Conservation (phyloP, 1,140 invertebrate genomes). For the Drosophila ironensis region DNA sequence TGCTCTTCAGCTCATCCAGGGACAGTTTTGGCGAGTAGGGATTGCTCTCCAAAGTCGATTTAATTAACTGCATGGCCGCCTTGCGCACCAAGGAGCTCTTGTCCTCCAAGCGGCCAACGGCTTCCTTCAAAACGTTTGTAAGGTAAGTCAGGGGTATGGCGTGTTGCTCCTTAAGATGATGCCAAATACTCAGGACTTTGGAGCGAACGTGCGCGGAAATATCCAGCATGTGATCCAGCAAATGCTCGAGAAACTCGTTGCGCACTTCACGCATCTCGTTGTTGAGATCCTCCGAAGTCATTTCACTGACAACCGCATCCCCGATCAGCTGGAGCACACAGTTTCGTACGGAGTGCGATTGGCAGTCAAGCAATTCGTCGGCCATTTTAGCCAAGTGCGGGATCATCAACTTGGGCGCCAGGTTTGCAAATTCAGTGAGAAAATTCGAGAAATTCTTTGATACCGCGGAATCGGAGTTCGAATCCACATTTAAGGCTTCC, state of each 20-base stretch:
- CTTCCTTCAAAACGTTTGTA: constrained; percentile 85
- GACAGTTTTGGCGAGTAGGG: constrained; percentile 87
- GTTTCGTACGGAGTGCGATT: constrained; percentile 90
- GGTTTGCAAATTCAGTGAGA: constrained; percentile 58
- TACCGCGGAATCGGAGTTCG: constrained; percentile 56
- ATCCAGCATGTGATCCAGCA: constrained; percentile 93
- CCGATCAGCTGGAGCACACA: constrained; percentile 91
- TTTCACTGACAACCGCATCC: constrained; percentile 86
- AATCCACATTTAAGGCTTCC: constrained; percentile 54
- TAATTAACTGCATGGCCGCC: constrained; percentile 89
- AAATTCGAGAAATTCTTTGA: constrained; percentile 74
- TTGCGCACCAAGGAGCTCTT: constrained; percentile 90
- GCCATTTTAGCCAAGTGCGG: constrained; percentile 68
- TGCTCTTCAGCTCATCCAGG: constrained; percentile 84
- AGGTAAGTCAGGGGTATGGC: constrained; percentile 88
- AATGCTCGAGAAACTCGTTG: constrained; percentile 87
- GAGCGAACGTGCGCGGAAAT: constrained; percentile 91
- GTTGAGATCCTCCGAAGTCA: constrained; percentile 87
- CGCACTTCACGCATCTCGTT: constrained; percentile 86
- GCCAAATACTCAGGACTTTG: constrained; percentile 90
- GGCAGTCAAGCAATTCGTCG: constrained; percentile 72
- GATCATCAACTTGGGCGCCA: constrained; percentile 68
- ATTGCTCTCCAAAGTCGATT: constrained; percentile 89
- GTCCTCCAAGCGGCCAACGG: constrained; percentile 88
- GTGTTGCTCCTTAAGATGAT: constrained; percentile 87